Base-by-base conservation (phyloP, 2,113 vertebrate species). In the Hystrix cristata region DNA sequence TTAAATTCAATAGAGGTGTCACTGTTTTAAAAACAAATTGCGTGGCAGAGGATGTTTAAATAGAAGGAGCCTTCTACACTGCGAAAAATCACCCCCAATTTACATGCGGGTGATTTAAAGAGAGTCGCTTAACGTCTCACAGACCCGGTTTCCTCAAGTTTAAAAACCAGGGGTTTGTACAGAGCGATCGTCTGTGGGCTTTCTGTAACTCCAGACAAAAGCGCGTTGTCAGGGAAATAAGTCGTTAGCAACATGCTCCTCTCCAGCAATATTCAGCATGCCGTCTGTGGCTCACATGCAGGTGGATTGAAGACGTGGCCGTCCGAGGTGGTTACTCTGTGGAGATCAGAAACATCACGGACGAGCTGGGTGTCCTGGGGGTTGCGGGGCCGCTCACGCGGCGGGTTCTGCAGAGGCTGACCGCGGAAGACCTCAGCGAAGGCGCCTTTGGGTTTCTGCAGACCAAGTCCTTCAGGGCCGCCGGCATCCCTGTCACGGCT, bases 321-420 rank as follows among this genome's bases (percentile, higher is more conserved):
- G 38, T 62, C 4, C 98, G 97, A 29, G 99, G 99, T 2, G 98
- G 97, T 38, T 99, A 99, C 57, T 97, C 99, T 21, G 99, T 99
- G 76, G 98, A 99, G 87, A 99, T 99, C 97, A 98, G 92, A 94
- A 99, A 99, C 3, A 5, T 99, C 57, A 99, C 99, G 0, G 99
- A 99, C 57, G 98, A 99, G 4, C 97, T 99, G 2, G 99, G 99
- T 6, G 99, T 99, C 84, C 98, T 99, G 55, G 99, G 99, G 25
- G 78, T 99, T 7, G 99, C 99, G 0, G 99, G 99, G 76, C 99
- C 99, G 0, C 98, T 97, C 55, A 98, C 99, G 7, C 99, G 99
- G 82, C 98, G 98, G 31, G 99, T 99, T 96, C 99, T 99, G 19
- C 99, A 99, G 98, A 99, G 99, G 86, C 95, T 99, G 98, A 99